Conservation (phyloP, 2,797 vertebrate genomes). For the Sebastes umbrosus region DNA sequence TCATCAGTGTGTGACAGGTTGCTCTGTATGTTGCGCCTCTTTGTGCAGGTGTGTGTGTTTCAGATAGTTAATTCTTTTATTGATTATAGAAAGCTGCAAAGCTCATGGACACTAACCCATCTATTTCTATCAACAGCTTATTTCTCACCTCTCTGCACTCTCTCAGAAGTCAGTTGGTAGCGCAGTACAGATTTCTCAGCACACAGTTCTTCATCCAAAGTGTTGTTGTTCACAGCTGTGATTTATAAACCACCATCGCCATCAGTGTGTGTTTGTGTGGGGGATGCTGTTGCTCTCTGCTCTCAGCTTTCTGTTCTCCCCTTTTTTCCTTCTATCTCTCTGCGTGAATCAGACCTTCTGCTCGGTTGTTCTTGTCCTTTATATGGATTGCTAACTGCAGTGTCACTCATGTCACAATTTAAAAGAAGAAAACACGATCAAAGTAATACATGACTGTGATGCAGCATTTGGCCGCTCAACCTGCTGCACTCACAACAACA, state of each 20-base stretch:
- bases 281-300: neutral
- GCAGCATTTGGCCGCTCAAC: neutral
- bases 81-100: neutral
- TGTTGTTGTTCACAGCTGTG: slow-evolving; percentile 31
- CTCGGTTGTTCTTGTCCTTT: neutral
- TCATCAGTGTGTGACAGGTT: neutral
- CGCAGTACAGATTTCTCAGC: slow-evolving; percentile 19
- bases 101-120: neutral
- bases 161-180: slow-evolving; percentile 14
- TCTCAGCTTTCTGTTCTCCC: neutral
- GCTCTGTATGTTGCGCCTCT: neutral
- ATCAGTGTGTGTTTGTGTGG: slow-evolving; percentile 22
- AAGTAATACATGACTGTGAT: neutral
- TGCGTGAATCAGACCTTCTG: slow-evolving; percentile 5
- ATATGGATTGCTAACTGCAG: neutral
- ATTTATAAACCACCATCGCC: slow-evolving; percentile 18
- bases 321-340: neutral
- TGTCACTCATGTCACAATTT: neutral
- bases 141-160: slow-evolving; percentile 14
- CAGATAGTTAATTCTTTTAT: neutral
- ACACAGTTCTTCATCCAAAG: slow-evolving; percentile 27
- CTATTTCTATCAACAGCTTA: slow-evolving; percentile 3
- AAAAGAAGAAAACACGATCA: neutral
- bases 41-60: neutral
- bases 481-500: neutral